These are phyloP conservation scores for Zaprionus kolodkinae DNA, from an alignment of 1,140 invertebrate species.

Conservation along the genomic window DNA sequence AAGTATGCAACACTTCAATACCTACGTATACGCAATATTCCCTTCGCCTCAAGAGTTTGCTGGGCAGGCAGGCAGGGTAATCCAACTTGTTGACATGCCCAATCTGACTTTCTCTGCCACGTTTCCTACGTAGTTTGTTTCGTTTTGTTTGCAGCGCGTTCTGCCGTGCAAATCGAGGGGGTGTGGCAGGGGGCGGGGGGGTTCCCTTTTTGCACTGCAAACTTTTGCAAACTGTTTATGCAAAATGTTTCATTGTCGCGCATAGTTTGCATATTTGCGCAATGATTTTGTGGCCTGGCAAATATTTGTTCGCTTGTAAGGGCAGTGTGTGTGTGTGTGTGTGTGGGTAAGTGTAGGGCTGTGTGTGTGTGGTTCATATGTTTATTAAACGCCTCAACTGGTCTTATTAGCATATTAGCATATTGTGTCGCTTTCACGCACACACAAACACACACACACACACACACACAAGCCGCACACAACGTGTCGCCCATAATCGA, in stretches of 20 bases:
- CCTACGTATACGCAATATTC: background rate
- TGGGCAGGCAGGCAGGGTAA: slow-evolving; percentile 2
- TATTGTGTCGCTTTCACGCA: slow-evolving; percentile 63
- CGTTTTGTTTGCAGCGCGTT: slow-evolving; percentile 19
- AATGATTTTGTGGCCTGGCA: slow-evolving; percentile 75
- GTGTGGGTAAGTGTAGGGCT: slow-evolving; percentile 16
- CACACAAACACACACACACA: slow-evolving; percentile 55
- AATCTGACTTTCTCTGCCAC: background rate
- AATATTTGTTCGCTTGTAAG: slow-evolving; percentile 68
- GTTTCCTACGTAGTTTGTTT: background rate
- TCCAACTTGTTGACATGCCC: background rate
- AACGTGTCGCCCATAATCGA: slow-evolving; percentile 53
- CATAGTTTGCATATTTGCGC: slow-evolving; percentile 77
- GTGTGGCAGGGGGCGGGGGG: background rate
- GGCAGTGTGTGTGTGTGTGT: background rate
- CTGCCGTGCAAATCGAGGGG: slow-evolving; percentile 35
- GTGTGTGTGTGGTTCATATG: slow-evolving; percentile 42
- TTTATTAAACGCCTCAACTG: slow-evolving; percentile 58
- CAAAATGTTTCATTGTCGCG: slow-evolving; percentile 54
- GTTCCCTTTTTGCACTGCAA: slow-evolving; percentile 11
- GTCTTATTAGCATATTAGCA: slow-evolving; percentile 72
- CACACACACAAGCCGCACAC: slow-evolving; percentile 52
- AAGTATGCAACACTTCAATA: slow-evolving; percentile 1
- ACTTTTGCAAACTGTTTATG: slow-evolving; percentile 50
- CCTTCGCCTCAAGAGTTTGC: background rate